Percentiles rank a stretch among this genome's conserved stretches.
Conservation (phyloP, 1,140 invertebrate species). For the Phocides pigmalion region DNA sequence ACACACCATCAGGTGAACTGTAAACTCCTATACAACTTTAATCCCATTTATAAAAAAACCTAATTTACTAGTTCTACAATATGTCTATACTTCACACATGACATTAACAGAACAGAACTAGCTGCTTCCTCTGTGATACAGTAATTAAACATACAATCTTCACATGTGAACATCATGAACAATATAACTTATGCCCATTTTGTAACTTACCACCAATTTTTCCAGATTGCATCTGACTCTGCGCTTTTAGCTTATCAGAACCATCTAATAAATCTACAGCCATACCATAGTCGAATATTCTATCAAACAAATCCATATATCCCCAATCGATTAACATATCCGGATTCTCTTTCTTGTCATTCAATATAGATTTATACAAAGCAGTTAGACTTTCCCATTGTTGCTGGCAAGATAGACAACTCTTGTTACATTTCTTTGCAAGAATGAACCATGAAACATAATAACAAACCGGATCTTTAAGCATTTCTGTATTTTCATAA, state of each 20-base stretch:
- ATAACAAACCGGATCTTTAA: conserved; percentile 69
- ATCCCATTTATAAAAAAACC: too few relatives aligned
- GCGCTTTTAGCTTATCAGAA: conserved; percentile 51
- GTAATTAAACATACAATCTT: too few relatives aligned
- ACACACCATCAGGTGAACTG: too few relatives aligned
- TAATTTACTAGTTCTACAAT: too few relatives aligned
- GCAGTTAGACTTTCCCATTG: conserved; percentile 62
- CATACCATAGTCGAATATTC: conserved; percentile 77
- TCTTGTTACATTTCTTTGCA: conserved; percentile 50
- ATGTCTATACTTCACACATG: too few relatives aligned
- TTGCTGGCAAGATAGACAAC: conserved; percentile 48
- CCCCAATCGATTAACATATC: conserved; percentile 75
- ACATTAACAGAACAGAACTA: too few relatives aligned
- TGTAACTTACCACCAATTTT: conserved; percentile 54
- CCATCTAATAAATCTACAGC: conserved; percentile 59
- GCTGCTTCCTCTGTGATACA: too few relatives aligned
- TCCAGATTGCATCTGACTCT: conserved; percentile 34
- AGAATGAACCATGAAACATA: conserved; percentile 66
- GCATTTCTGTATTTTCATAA: conserved; percentile 69
- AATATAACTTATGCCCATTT: too few relatives aligned
- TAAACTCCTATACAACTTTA: too few relatives aligned
- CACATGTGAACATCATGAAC: too few relatives aligned
- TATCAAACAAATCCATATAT: conserved; percentile 76
- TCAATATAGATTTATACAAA: conserved; percentile 63
- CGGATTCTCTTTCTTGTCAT: conserved; percentile 74